phyloP scores from a whole-genome alignment of 2,113 vertebrate genomes.

The Lamprotornis superbus region DNA sequence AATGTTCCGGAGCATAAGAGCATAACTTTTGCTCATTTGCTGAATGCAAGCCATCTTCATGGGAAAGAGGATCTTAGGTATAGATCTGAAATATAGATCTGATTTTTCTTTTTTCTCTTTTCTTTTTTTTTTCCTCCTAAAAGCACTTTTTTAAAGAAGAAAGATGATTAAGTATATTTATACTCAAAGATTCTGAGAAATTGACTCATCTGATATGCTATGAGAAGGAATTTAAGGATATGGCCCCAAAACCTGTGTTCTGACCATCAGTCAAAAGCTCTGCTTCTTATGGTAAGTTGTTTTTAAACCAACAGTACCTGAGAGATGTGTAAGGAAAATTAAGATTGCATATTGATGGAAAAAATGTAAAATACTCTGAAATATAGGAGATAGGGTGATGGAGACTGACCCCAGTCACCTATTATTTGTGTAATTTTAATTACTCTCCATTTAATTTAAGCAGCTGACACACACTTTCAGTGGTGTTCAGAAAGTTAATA shows the following conservation, averaged over 20 bases:
- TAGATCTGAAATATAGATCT: conserved; percentile 1
- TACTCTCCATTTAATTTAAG: conserved; percentile 71
- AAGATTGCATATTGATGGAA: conserved; percentile 72
- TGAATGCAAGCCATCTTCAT: neutral
- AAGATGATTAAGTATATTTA: neutral
- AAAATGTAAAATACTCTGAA: conserved; percentile 67
- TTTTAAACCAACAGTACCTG: conserved; percentile 24
- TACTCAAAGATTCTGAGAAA: neutral
- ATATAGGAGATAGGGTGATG: conserved; percentile 62
- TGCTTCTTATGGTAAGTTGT: neutral
- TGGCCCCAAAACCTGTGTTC: neutral
- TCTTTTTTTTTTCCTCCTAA: neutral
- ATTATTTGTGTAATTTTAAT: conserved; percentile 77
- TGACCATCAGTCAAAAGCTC: neutral
- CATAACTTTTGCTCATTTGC: neutral
- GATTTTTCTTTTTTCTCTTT: neutral
- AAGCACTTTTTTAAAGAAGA: neutral
- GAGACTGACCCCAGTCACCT: conserved; percentile 65
- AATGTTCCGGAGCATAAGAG: neutral
- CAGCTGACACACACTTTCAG: conserved; percentile 67
- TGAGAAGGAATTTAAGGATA: neutral
- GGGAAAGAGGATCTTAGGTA: neutral
- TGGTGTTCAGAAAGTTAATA: conserved; percentile 73
- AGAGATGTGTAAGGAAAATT: conserved; percentile 46
- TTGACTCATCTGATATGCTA: neutral